These are phyloP conservation scores for Lepidocolaptes lacrymiger DNA, from an alignment of 2,797 vertebrate genomes.

Conservation along the genomic window DNA sequence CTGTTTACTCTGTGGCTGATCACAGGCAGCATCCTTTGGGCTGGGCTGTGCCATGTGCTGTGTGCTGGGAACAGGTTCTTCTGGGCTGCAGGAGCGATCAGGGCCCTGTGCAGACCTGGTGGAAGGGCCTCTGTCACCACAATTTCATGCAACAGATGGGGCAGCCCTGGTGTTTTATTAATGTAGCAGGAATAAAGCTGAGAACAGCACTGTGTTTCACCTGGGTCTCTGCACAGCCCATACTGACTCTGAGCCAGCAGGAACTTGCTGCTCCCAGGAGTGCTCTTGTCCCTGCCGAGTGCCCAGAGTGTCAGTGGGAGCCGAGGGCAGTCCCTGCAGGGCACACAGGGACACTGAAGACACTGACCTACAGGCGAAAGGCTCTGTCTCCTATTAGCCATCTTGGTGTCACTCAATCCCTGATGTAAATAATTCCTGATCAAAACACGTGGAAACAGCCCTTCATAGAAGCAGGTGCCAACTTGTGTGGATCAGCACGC, in stretches of 20 bases:
- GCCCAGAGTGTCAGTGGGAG: background rate
- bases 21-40: background rate
- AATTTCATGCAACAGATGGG: fast-evolving
- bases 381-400: background rate
- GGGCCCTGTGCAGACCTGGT: fast-evolving
- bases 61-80: background rate
- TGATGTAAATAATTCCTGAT: background rate
- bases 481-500: background rate
- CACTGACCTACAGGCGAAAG: background rate
- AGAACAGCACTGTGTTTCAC: background rate
- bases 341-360: background rate
- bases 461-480: background rate
- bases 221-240: background rate
- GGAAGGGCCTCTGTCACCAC: background rate
- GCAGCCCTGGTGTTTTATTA: background rate
- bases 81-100: background rate
- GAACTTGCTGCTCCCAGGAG: background rate
- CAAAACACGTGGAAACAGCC: background rate
- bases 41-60: fast-evolving
- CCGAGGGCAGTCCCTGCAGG: fast-evolving
- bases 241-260: background rate
- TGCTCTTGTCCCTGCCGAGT: fast-evolving
- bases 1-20: background rate
- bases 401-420: background rate
- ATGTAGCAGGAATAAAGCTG: background rate